phyloP scores from a whole-genome alignment of 2,113 vertebrate genomes.

The Oreotrochilus melanogaster region DNA sequence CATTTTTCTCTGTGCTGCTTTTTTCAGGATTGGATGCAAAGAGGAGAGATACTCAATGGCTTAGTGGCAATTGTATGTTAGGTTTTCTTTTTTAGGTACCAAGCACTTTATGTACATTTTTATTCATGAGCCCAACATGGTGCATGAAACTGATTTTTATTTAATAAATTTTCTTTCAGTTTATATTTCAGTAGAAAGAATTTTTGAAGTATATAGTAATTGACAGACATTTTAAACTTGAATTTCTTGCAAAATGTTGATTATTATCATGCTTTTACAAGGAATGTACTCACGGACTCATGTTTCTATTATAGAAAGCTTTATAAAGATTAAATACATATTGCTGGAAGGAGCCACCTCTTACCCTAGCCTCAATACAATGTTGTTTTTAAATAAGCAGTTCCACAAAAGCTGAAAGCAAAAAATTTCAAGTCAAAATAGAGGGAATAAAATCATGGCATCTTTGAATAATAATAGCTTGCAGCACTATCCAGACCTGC shows the following conservation, averaged over 20 bases:
- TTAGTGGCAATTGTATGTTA: background rate
- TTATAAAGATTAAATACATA: background rate
- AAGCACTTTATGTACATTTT: background rate
- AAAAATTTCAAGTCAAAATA: background rate
- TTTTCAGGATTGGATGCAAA: background rate
- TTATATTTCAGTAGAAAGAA: background rate
- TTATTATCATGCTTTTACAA: slow-evolving; percentile 5
- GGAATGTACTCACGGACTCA: background rate
- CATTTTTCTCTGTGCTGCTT: background rate
- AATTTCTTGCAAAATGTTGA: background rate
- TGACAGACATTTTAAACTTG: background rate
- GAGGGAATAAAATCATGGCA: background rate
- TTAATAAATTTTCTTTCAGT: background rate
- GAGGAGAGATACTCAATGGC: background rate
- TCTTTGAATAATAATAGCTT: background rate
- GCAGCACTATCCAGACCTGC: background rate
- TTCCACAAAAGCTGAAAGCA: background rate
- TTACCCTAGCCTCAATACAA: background rate
- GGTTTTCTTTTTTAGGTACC: background rate
- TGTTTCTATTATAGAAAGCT: background rate
- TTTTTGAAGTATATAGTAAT: background rate
- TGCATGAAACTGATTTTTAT: background rate
- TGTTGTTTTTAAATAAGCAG: background rate
- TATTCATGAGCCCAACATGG: background rate
- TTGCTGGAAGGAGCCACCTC: background rate